Evolutionary conservation across 2,113 vertebrate genomes (phyloP).

Genomic region (Pteronura brasiliensis): DNA sequence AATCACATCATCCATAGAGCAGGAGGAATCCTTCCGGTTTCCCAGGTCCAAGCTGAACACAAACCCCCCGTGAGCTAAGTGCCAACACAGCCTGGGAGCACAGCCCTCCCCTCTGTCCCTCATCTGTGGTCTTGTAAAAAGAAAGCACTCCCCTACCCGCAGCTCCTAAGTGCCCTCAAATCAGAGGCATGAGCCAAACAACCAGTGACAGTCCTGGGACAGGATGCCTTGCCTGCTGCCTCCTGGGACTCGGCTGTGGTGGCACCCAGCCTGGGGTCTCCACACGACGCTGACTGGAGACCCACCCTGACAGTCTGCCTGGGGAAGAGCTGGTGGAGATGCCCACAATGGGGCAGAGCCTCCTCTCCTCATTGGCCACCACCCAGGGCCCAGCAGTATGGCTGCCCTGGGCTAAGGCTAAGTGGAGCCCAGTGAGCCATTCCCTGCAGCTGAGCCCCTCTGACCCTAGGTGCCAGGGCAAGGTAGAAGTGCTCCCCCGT

Average conservation of each 20-base stretch:
- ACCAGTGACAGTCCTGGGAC: not conserved
- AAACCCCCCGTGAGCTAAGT: not conserved
- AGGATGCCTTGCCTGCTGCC: not conserved
- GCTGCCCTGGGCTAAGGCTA: not conserved
- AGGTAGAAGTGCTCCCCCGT: not conserved
- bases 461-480: not conserved
- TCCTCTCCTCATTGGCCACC: not conserved
- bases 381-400: too few relatives aligned
- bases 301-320: not conserved
- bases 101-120: not conserved
- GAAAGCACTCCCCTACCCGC: not conserved
- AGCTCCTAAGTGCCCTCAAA: not conserved
- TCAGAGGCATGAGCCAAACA: not conserved
- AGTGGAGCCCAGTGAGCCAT: not conserved
- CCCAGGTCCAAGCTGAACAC: constrained; percentile 70
- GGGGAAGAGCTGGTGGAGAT: not conserved
- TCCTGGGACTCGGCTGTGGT: accelerated
- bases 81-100: accelerated
- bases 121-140: not conserved
- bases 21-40: not conserved
- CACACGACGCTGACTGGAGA: not conserved
- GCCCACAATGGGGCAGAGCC: not conserved
- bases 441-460: not conserved
- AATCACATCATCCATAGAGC: constrained; percentile 79
- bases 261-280: not conserved